Evolutionary conservation across 2,888 invertebrate species (phyloP).

Genomic region (Oxyscelio sp.): DNA sequence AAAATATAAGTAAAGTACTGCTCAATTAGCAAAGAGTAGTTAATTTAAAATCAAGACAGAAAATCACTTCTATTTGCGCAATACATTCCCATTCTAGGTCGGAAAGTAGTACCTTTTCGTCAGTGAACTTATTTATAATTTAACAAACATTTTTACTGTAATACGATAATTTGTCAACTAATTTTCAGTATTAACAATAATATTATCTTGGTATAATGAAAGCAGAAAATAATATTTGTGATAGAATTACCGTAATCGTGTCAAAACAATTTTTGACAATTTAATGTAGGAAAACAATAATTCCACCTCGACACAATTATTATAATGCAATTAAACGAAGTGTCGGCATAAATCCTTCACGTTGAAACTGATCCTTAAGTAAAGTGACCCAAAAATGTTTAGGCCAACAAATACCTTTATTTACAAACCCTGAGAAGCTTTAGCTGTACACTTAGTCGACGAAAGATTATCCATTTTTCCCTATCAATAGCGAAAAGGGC

Average conservation of each 20-base stretch:
- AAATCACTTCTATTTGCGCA: no score
- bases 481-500: conserved; percentile 47
- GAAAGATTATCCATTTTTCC: conserved; percentile 59
- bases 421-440: conserved; percentile 18
- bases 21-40: no score
- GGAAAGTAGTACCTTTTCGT: no score
- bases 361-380: conserved; percentile 1
- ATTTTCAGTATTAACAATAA: no score
- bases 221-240: not conserved
- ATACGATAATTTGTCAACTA: no score
- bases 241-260: not conserved
- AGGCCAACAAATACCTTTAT: conserved; percentile 15
- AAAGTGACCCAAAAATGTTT: conserved; percentile 28
- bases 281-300: not conserved
- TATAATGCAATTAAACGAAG: not conserved
- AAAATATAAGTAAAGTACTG: no score
- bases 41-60: no score
- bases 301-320: not conserved
- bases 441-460: conserved; percentile 38
- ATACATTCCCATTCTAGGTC: no score
- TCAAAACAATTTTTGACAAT: not conserved
- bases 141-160: no score
- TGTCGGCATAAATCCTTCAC: not conserved
- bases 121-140: no score
- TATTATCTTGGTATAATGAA: no score